Conservation (phyloP, 2,113 vertebrate genomes). For the Phylloscopus trochiloides region DNA sequence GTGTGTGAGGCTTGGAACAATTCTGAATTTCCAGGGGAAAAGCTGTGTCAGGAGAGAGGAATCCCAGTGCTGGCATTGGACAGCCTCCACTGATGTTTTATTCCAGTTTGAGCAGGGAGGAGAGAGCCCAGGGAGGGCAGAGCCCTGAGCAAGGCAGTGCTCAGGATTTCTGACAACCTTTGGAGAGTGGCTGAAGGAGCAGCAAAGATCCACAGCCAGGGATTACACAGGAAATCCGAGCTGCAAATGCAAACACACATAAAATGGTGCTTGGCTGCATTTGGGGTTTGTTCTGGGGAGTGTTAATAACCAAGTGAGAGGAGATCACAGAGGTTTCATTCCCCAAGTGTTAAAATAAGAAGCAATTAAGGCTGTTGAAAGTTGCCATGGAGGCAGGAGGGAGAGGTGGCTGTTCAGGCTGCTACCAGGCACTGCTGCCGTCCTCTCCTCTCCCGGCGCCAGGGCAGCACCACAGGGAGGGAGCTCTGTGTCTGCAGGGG, state of each 20-base stretch:
- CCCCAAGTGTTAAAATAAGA: background rate
- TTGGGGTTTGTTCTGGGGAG: background rate
- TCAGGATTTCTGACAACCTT: background rate
- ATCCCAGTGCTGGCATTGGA: background rate
- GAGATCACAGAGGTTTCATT: background rate
- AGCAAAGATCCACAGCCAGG: background rate
- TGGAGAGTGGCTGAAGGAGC: background rate
- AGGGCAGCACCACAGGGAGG: background rate
- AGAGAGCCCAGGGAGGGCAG: background rate
- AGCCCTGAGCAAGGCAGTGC: background rate
- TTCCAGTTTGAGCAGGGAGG: background rate
- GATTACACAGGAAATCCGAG: background rate
- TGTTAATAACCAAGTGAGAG: background rate
- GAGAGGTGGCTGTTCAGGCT: background rate
- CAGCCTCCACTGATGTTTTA: background rate
- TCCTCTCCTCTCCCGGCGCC: rapidly evolving
- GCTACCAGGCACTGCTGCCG: background rate
- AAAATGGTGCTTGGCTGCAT: background rate
- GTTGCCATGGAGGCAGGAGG: conserved; percentile 30
- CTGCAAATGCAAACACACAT: background rate
- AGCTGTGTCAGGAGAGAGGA: background rate
- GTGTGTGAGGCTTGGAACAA: rapidly evolving
- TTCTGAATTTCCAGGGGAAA: background rate
- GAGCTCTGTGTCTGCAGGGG: background rate
- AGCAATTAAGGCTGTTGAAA: conserved; percentile 19